A percentile compares a stretch with the other conserved stretches of the same genome.
Evolutionary conservation across 2,797 vertebrate species (phyloP).

Genomic region (Pristis pectinata): DNA sequence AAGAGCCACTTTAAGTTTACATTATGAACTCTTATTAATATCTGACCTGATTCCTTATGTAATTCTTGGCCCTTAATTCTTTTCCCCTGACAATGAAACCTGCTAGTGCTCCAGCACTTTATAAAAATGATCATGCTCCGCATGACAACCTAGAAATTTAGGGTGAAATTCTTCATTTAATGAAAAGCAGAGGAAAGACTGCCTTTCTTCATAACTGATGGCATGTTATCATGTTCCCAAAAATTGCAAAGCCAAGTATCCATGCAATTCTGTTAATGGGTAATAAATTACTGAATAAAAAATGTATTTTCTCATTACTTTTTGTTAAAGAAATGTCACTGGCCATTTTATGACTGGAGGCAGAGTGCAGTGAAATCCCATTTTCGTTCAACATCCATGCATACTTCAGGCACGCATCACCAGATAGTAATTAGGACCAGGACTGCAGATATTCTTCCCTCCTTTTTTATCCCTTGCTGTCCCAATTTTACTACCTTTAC

Average conservation of each 20-base stretch:
- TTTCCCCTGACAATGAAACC: not conserved
- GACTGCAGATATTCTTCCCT: no score
- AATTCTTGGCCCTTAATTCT: not conserved
- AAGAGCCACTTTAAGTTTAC: not conserved
- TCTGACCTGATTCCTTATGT: not conserved
- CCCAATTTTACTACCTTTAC: not conserved
- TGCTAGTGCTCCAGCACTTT: not conserved
- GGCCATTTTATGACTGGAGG: not conserved
- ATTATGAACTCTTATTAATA: not conserved
- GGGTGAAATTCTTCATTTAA: not conserved
- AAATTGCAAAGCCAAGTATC: not conserved
- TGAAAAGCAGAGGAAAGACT: not conserved
- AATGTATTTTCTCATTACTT: not conserved
- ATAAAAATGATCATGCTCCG: not conserved
- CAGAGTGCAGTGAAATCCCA: not conserved
- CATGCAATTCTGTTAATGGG: not conserved
- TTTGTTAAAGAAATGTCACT: not conserved
- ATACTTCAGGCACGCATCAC: not conserved
- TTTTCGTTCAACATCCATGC: not conserved
- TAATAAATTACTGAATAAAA: not conserved
- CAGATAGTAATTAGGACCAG: not conserved
- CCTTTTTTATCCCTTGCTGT: not conserved
- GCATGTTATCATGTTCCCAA: not conserved
- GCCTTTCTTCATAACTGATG: not conserved
- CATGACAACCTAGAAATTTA: not conserved